Evolutionary conservation across 2,888 invertebrate species (phyloP), one percentile per base, ranked within the genome.

Genomic region (Stenoptilia bipunctidactyla): DNA sequence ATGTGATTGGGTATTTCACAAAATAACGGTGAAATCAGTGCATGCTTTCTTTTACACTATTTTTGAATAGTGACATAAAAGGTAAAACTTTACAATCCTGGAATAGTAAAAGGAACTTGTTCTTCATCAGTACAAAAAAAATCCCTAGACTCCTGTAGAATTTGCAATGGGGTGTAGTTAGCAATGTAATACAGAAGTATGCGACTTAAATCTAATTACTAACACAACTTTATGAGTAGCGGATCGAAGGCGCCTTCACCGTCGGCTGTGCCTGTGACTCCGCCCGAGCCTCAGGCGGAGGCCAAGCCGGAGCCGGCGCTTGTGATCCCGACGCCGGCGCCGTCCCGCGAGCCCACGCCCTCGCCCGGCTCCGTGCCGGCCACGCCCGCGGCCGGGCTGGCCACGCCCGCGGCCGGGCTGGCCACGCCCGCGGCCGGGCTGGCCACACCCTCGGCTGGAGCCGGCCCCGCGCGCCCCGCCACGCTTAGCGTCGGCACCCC

Each of bases 401-500:
- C 34, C 43, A 10, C 45, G 1, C 50, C 61, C 10, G 39, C 37
- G 13, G 34, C 25, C n/a, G 15, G 13, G 12, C 15, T 36, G 8
- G 15, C 33, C 5, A 14, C 27, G 8, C 37, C 30, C 14, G 37
- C 36, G 8, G 34, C 25, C 12, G 39, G 42, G 34, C 41, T 13
- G 34, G 13, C 14, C 13, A 4, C 8, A 14, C 13, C 13, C 38
- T 40, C 38, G 12, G 42, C 43, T 38, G 38, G 44, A 1, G 50
- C 48, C 38, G 13, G 4, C 13, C 8, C 36, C 45, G 45, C 43
- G 1, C 39, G 40, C 36, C 39, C 45, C 34, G 43, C 40, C 39
- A 50, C 43, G 2, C 43, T 45, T 4, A 50, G 55, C 1, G 55
- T 63, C 5, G 59, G 56, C 9, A 58, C 13, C 4, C 12, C 14